Evolutionary conservation across 2,113 vertebrate species (phyloP).

Genomic region (Prunella fulvescens): DNA sequence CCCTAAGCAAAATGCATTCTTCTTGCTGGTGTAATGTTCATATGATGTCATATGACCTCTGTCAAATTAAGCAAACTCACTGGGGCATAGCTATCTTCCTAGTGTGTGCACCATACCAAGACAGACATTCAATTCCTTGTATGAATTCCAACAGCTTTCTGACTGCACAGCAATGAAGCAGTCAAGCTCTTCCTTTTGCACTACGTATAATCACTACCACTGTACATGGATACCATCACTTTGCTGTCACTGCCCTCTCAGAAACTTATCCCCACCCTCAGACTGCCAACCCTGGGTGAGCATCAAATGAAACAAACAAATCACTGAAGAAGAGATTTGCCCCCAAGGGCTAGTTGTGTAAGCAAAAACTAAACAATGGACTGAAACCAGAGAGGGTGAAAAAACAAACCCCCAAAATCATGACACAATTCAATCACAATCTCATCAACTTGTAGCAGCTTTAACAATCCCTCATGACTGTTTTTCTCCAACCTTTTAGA

Average conservation of each 20-base stretch:
- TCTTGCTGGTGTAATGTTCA: not conserved
- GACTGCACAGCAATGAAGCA: not conserved
- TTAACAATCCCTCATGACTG: not conserved
- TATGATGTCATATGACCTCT: not conserved
- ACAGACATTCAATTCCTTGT: not conserved
- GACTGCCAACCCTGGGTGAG: not conserved
- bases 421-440: not conserved
- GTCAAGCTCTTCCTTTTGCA: not conserved
- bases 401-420: not conserved
- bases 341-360: not conserved
- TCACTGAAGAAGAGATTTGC: not conserved
- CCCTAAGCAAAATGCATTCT: not conserved
- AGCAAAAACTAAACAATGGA: not conserved
- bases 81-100: not conserved
- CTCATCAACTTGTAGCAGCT: not conserved
- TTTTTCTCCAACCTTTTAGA: not conserved
- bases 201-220: not conserved
- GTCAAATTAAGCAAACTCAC: not conserved
- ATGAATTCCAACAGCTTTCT: not conserved
- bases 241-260: not conserved
- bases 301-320: not conserved
- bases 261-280: not conserved
- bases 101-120: not conserved
- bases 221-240: rapidly evolving
- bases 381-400: not conserved